Evolutionary conservation across 2,888 invertebrate species (phyloP).

Genomic region (Scaptodrosophila latifasciaeformis): DNA sequence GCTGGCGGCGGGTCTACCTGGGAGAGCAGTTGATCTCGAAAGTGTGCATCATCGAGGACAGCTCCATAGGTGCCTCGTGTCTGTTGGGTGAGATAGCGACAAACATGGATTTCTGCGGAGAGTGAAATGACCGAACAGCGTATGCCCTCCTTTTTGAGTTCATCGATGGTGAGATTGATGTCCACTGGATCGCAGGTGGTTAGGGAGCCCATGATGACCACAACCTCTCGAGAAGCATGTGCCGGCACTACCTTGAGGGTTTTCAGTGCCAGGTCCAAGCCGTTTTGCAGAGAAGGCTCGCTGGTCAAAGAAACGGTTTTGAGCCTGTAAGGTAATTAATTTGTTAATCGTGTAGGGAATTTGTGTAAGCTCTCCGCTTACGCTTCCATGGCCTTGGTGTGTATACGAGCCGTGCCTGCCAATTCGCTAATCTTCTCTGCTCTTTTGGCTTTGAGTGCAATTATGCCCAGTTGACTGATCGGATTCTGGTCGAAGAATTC

Average conservation of each 20-base stretch:
- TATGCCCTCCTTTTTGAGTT: slow-evolving; percentile 86
- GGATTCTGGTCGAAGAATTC: slow-evolving; percentile 99
- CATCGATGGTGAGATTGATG: slow-evolving; percentile 87
- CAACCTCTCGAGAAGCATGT: slow-evolving; percentile 95
- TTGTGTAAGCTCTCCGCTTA: slow-evolving; percentile 43
- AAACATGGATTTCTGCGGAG: slow-evolving; percentile 95
- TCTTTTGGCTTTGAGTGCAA: slow-evolving; percentile 92
- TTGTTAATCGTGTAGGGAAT: background rate
- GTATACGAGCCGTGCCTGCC: slow-evolving; percentile 89
- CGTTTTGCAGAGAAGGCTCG: slow-evolving; percentile 97
- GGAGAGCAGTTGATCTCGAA: slow-evolving; percentile 79
- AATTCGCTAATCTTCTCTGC: slow-evolving; percentile 95
- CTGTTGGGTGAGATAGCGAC: slow-evolving; percentile 87
- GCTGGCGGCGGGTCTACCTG: slow-evolving; percentile 84
- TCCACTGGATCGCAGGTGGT: slow-evolving; percentile 98
- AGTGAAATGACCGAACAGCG: slow-evolving; percentile 96
- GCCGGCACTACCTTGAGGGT: slow-evolving; percentile 91
- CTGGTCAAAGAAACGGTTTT: slow-evolving; percentile 84
- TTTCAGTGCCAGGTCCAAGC: slow-evolving; percentile 89
- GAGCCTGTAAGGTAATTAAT: slow-evolving; percentile 72
- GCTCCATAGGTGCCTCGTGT: slow-evolving; percentile 93
- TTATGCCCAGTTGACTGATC: slow-evolving; percentile 95
- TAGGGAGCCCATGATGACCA: slow-evolving; percentile 93
- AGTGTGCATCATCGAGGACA: slow-evolving; percentile 89
- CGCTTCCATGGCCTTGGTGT: slow-evolving; percentile 82